These are phyloP conservation scores for Rhipidura dahli DNA, from an alignment of 2,113 vertebrate species.

Conservation along the genomic window DNA sequence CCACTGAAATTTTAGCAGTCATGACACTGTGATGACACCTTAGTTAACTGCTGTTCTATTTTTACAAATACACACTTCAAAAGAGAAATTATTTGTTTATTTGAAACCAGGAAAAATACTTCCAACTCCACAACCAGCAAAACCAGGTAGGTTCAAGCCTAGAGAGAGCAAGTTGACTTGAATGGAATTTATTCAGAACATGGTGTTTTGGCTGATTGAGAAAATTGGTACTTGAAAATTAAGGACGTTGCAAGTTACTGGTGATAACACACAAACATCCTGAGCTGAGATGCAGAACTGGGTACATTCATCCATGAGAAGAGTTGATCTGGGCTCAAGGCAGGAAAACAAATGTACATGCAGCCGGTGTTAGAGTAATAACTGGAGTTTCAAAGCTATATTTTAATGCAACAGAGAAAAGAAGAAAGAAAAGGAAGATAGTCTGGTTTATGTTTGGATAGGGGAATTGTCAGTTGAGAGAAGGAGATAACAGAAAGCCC, in stretches of 20 bases:
- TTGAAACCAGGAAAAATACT: background rate
- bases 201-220: background rate
- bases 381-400: background rate
- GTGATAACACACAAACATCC: background rate
- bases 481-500: background rate
- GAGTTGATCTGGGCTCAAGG: background rate
- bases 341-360: background rate
- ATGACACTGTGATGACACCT: background rate
- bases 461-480: background rate
- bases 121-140: background rate
- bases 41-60: background rate
- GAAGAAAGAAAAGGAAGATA: background rate
- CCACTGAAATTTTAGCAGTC: background rate
- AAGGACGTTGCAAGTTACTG: background rate
- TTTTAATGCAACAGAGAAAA: background rate
- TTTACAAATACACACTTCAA: background rate
- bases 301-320: fast-evolving
- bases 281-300: background rate
- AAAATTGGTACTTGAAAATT: background rate
- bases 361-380: background rate
- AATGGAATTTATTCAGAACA: background rate
- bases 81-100: background rate
- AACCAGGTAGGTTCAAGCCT: background rate
- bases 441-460: background rate
- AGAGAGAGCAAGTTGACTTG: background rate